Base-by-base conservation (phyloP, 2,888 invertebrate genomes). In the Chymomyza caudatula region DNA sequence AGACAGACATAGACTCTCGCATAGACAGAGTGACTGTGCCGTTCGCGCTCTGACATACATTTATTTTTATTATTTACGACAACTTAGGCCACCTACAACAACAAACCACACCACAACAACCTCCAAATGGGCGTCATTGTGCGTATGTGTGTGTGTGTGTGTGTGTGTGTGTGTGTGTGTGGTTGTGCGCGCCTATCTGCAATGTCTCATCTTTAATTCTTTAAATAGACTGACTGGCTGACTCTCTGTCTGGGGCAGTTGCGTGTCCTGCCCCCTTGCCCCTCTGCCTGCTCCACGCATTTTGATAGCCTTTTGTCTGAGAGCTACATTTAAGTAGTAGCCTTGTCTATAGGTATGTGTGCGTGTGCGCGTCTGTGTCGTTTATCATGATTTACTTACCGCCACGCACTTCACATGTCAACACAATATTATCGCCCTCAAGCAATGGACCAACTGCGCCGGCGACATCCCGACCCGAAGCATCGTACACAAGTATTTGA, bases 391-490 rank as follows among this genome's bases (percentile, higher is more conserved):
- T 77, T 76, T 75, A 90, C 94, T 94, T 92, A 97, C 97, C 97
- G 81, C 96, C 96, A 85, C 95, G 92, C 67, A 96, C 97, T 92
- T 96, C 95, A 88, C 97, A 97, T 71, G 95, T 95, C 69, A 97
- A 91, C 42, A 95, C 93, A 77, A 97, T 92, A 78, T 95, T 95
- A 70, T 95, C 93, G 37, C 95, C 95, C 91, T 96, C 97, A 87
- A 95, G 94, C 85, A 96, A 92, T 53, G 96, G 96, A 13, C 96
- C 97, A 55, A 95, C 94, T 47, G 94, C 93, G 49, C 94, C 94
- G 65, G 95, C 94, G 58, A 96, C 93, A 87, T 95, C 94, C 74
- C 95, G 93, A 57, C 96, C 96, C 79, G 95, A 95, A 86, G 95
- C 94, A 90, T 96, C 96, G 88, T 96, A 94, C 78, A 97, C 92